phyloP scores from a whole-genome alignment of 2,888 invertebrate species.

The Drosophila koepferae region DNA sequence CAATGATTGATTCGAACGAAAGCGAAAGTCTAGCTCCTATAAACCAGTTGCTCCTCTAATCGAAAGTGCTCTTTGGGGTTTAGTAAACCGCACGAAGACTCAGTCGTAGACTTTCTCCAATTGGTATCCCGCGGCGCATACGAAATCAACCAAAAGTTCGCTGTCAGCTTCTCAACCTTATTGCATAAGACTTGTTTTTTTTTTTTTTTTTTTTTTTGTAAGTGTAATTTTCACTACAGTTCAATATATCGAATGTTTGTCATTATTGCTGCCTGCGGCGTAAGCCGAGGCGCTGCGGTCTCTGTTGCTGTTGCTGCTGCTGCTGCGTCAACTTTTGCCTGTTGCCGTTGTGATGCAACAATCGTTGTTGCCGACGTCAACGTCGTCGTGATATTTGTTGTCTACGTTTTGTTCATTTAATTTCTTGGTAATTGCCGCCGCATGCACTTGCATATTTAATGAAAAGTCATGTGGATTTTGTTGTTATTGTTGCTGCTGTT shows the following conservation, averaged over 20 bases:
- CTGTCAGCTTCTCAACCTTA: constrained; percentile 73
- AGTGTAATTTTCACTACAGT: constrained; percentile 56
- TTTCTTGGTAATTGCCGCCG: constrained; percentile 74
- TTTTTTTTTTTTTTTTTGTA: constrained; percentile 15
- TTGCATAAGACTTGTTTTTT: constrained; percentile 60
- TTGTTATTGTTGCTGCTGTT: constrained; percentile 12
- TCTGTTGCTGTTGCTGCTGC: constrained; percentile 24
- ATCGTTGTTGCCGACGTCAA: constrained; percentile 31
- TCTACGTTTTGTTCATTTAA: constrained; percentile 71
- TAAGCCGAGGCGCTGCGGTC: constrained; percentile 53
- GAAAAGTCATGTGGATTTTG: constrained; percentile 46
- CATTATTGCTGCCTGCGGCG: constrained; percentile 35
- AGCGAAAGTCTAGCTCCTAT: constrained; percentile 73
- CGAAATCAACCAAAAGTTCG: constrained; percentile 40
- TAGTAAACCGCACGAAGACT: constrained; percentile 23
- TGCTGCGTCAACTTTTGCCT: constrained; percentile 39
- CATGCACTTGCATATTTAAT: constrained; percentile 80
- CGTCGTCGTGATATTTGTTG: constrained; percentile 43
- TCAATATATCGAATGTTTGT: constrained; percentile 53
- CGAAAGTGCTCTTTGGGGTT: constrained; percentile 37
- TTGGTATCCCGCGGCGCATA: constrained; percentile 54
- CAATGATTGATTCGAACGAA: constrained; percentile 11
- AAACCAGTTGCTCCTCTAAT: constrained; percentile 73
- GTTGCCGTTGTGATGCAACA: constrained; percentile 54
- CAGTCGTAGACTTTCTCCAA: constrained; percentile 49